Percentiles rank a stretch among this genome's conserved stretches.
Conservation (phyloP, 2,797 vertebrate species). For the Anniella stebbinsi region DNA sequence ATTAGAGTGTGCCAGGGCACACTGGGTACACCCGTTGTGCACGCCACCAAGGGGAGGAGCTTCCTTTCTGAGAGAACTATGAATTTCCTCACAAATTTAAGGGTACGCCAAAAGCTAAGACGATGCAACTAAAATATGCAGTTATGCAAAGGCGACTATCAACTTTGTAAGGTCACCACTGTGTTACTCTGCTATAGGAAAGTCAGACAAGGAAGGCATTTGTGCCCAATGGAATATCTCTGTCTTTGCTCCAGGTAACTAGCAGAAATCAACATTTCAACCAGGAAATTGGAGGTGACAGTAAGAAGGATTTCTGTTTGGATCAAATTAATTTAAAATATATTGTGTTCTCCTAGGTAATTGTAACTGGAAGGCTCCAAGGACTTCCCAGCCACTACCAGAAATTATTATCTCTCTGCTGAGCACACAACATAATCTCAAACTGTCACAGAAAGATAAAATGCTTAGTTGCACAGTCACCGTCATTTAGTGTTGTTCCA, state of each 20-base stretch:
- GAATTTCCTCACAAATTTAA: neutral
- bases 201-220: neutral
- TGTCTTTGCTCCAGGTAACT: conserved; percentile 7
- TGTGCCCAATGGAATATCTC: neutral
- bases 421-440: neutral
- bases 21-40: too few species aligned
- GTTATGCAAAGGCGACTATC: neutral
- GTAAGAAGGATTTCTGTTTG: conserved; percentile 24
- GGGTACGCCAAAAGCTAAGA: neutral
- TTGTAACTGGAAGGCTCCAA: conserved; percentile 21
- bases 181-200: neutral
- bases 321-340: conserved; percentile 30
- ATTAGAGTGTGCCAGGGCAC: too few species aligned
- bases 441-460: conserved; percentile 15
- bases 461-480: conserved; percentile 4
- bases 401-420: conserved; percentile 20
- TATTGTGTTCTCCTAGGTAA: conserved; percentile 12
- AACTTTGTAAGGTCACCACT: neutral
- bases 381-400: neutral
- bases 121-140: neutral
- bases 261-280: conserved; percentile 17
- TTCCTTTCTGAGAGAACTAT: neutral
- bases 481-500: neutral
- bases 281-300: conserved; percentile 35
- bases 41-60: too few species aligned